These are phyloP conservation scores for Vultur gryphus DNA, from an alignment of 2,797 vertebrate genomes.

Conservation along the genomic window DNA sequence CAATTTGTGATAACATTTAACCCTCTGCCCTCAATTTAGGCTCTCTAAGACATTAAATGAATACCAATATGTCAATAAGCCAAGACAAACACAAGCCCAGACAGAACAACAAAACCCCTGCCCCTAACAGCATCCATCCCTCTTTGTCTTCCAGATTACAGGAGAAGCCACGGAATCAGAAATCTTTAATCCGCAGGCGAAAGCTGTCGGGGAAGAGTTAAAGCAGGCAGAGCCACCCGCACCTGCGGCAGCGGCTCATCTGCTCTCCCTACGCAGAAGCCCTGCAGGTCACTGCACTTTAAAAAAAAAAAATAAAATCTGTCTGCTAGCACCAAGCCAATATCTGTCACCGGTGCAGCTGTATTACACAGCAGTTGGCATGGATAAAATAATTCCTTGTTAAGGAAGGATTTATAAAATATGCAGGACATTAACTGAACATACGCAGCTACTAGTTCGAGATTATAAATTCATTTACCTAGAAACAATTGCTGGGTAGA, in stretches of 20 bases:
- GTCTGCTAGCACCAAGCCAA: slow-evolving; percentile 2
- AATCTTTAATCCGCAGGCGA: background rate
- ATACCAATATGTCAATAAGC: slow-evolving; percentile 63
- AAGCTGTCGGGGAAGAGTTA: slow-evolving; percentile 7
- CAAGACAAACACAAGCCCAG: slow-evolving; percentile 34
- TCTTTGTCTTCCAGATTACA: slow-evolving; percentile 18
- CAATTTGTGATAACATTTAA: slow-evolving; percentile 69
- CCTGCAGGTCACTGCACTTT: slow-evolving; percentile 7
- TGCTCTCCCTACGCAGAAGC: background rate
- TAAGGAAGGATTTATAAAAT: slow-evolving; percentile 58
- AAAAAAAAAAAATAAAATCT: background rate
- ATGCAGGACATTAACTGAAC: background rate
- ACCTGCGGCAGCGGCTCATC: slow-evolving; percentile 16
- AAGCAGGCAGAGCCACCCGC: background rate
- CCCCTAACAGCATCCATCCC: background rate
- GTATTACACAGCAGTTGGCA: slow-evolving; percentile 19
- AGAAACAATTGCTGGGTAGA: background rate
- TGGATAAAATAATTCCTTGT: background rate
- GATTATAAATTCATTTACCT: background rate
- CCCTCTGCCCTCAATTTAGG: slow-evolving; percentile 66
- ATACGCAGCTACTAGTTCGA: background rate
- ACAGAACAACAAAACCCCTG: slow-evolving; percentile 34
- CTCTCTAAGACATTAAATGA: slow-evolving; percentile 59
- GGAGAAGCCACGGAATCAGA: background rate
- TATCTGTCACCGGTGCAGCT: slow-evolving; percentile 36